A percentile compares a stretch with the other conserved stretches of the same genome.
Evolutionary conservation across 92 coral and sea anemone genomes (phyloP).

Genomic region (Chrysogorgia sp.): DNA sequence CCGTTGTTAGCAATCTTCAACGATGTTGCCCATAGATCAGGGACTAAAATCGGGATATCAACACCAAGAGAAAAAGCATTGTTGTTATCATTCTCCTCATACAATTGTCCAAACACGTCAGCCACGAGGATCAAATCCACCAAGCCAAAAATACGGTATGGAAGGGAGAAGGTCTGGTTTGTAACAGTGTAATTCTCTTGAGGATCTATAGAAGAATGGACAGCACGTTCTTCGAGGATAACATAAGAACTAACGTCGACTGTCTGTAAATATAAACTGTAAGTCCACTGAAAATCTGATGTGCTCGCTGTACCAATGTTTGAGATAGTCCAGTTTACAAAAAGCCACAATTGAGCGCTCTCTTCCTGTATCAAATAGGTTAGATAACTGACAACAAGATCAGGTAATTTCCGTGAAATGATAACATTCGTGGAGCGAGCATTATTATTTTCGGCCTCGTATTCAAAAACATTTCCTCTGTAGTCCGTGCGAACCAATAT

Average conservation of each 20-base stretch:
- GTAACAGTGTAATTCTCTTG: constrained; percentile 40
- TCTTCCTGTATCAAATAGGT: constrained; percentile 35
- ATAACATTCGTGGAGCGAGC: constrained; percentile 43
- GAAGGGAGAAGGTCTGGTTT: constrained; percentile 43
- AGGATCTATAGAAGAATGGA: constrained; percentile 45
- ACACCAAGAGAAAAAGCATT: not conserved
- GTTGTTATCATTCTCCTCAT: constrained; percentile 37
- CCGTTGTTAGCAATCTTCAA: not conserved
- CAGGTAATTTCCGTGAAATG: constrained; percentile 62
- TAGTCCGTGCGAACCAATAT: constrained; percentile 68
- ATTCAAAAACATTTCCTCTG: constrained; percentile 65
- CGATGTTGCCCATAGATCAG: not conserved
- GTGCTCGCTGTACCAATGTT: constrained; percentile 66
- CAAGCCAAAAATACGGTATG: constrained; percentile 56
- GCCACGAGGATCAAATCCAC: constrained; percentile 52
- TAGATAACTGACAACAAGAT: constrained; percentile 43
- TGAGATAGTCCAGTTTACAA: constrained; percentile 55
- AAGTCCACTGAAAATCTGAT: constrained; percentile 69
- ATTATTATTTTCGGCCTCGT: constrained; percentile 57
- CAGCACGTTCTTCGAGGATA: constrained; percentile 47
- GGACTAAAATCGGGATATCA: not conserved
- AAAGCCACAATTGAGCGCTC: constrained; percentile 40
- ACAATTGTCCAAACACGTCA: constrained; percentile 51
- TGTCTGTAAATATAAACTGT: constrained; percentile 53
- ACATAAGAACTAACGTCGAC: constrained; percentile 24